Conservation (phyloP, 2,797 vertebrate genomes). For the Limnodromus scolopaceus region DNA sequence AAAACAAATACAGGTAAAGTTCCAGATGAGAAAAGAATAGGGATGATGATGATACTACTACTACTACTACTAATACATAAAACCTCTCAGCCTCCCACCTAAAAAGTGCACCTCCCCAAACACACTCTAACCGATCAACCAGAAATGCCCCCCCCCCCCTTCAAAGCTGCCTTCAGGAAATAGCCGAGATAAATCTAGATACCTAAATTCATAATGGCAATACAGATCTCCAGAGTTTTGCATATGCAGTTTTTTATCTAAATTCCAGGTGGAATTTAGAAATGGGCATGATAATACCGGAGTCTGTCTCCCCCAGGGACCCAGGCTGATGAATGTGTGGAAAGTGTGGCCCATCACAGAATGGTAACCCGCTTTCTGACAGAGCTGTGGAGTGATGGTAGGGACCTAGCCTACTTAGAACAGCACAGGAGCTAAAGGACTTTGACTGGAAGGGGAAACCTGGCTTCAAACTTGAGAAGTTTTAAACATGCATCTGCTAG, state of each 20-base stretch:
- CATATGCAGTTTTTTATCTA: neutral
- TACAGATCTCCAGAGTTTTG: neutral
- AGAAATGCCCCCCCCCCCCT: neutral
- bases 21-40: neutral
- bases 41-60: neutral
- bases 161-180: neutral
- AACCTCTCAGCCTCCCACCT: neutral
- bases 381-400: rapidly evolving
- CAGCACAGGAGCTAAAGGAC: neutral
- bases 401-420: neutral
- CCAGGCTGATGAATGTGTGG: rapidly evolving
- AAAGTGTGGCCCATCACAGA: neutral
- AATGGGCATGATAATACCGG: neutral
- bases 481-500: neutral
- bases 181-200: neutral
- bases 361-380: rapidly evolving
- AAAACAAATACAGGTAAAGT: neutral
- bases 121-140: neutral
- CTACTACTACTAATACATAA: neutral
- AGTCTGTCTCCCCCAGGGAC: rapidly evolving
- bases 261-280: neutral
- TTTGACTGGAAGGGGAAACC: neutral
- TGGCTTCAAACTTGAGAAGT: neutral
- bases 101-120: too few relatives aligned
- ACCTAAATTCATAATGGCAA: neutral